Base-by-base conservation (phyloP, 2,113 vertebrate species). In the Heteronetta atricapilla region DNA sequence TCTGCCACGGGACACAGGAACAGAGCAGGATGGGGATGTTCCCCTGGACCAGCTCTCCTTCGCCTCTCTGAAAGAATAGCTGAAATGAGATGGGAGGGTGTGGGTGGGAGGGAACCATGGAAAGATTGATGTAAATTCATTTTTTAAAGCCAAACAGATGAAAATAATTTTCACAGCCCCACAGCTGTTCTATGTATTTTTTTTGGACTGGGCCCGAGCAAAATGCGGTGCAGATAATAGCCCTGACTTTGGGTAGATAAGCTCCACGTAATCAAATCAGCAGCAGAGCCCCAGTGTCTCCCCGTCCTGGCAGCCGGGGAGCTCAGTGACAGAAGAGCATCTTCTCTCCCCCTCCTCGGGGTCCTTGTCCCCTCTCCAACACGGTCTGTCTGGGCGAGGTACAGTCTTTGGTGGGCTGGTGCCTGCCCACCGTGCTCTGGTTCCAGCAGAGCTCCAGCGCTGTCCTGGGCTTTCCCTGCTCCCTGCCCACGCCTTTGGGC, bases 71-170 rank as follows among this genome's bases (percentile, higher is more conserved):
- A 80, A 94, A 95, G 94, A 89, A 95, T 93, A 89, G 84, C 70
- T 14, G 84, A 92, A 73, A 86, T 2, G 7, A 88, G 74, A 91
- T 38, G n/a, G 55, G 92, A 95, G 95, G 95, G 91, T 82, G 95
- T 82, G 94, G 87, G 93, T 87, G 70, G 91, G 96, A 98, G 95
- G 88, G 89, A 97, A 34, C 93, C 97, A 97, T 36, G 96, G 97
- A 98, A 98, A 98, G 96, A 98, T 94, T 98, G 97, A 98, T 96
- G 94, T 90, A 97, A 98, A 97, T 97, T 98, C 96, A 93, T 94
- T 96, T 91, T 85, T 90, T 96, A 97, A 97, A 97, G 95, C 97
- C 97, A 98, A 97, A 97, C 98, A 98, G 95, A 97, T 98, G 97
- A 98, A 98, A 98, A 97, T 97, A 97, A 98, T 98, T 97, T 98